Percentiles rank a stretch among this genome's conserved stretches.
These are phyloP conservation scores for Patiria pectinifera DNA, from an alignment of 53 echinoderm and acorn worm genomes.

Conservation along the genomic window DNA sequence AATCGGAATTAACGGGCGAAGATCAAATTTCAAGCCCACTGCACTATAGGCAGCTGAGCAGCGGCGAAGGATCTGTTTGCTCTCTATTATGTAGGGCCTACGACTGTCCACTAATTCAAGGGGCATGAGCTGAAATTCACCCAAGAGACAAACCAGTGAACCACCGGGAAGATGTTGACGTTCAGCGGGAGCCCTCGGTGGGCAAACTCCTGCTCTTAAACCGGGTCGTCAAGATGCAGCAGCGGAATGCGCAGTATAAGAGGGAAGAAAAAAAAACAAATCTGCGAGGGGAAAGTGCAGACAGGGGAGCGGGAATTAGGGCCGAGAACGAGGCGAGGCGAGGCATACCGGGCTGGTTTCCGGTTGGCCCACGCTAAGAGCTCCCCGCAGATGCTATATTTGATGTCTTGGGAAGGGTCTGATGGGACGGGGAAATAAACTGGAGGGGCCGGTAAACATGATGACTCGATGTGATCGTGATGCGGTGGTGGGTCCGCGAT, in stretches of 20 bases:
- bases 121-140: not conserved
- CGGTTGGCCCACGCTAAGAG: not conserved
- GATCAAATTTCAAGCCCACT: not conserved
- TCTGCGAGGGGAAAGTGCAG: not conserved
- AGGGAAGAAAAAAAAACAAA: not conserved
- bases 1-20: not conserved
- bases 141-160: not conserved
- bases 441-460: not conserved
- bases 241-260: not conserved
- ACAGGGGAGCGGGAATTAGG: not conserved
- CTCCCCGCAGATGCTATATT: not conserved
- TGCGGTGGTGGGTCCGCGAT: not conserved
- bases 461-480: not conserved
- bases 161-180: not conserved
- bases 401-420: not conserved
- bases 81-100: not conserved
- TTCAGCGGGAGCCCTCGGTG: not conserved
- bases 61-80: not conserved
- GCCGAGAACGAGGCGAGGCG: not conserved
- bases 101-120: not conserved
- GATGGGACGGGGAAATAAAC: not conserved
- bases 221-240: not conserved
- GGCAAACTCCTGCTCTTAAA: not conserved
- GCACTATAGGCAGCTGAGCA: not conserved
- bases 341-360: not conserved